A percentile compares a stretch with the other conserved stretches of the same genome.
These are phyloP conservation scores for Elanoides forficatus DNA, from an alignment of 2,113 vertebrate species.

Conservation along the genomic window DNA sequence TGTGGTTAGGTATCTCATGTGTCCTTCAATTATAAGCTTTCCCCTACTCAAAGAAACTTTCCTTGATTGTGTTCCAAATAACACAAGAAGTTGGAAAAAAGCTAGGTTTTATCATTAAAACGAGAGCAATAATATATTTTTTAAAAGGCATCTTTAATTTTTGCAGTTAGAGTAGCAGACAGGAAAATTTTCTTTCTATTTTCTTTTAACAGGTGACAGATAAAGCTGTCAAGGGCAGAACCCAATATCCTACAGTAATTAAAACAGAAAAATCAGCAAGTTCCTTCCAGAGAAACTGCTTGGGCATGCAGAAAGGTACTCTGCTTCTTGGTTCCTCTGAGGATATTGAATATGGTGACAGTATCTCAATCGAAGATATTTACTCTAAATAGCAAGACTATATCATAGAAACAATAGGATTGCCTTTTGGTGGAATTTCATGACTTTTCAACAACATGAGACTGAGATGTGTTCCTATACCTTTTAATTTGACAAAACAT, in stretches of 20 bases:
- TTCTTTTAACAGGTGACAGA: background rate
- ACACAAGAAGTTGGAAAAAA: background rate
- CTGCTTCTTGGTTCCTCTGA: background rate
- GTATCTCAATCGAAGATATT: background rate
- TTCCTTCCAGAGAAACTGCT: background rate
- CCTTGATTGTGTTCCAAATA: background rate
- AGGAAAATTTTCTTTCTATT: background rate
- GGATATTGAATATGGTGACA: background rate
- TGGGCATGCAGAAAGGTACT: background rate
- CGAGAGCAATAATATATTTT: background rate
- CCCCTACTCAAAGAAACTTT: background rate
- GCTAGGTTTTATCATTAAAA: background rate
- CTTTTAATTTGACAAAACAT: background rate
- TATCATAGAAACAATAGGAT: background rate
- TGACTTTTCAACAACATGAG: background rate
- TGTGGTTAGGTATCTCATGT: background rate
- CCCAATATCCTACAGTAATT: background rate
- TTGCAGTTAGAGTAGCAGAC: background rate
- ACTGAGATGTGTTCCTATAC: background rate
- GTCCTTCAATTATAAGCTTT: background rate
- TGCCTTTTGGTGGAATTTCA: background rate
- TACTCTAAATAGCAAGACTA: background rate
- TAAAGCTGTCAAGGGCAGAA: background rate
- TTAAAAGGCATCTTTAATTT: background rate
- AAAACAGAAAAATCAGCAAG: background rate